Conservation (phyloP, 2,113 vertebrate genomes). For the Galemys pyrenaicus region DNA sequence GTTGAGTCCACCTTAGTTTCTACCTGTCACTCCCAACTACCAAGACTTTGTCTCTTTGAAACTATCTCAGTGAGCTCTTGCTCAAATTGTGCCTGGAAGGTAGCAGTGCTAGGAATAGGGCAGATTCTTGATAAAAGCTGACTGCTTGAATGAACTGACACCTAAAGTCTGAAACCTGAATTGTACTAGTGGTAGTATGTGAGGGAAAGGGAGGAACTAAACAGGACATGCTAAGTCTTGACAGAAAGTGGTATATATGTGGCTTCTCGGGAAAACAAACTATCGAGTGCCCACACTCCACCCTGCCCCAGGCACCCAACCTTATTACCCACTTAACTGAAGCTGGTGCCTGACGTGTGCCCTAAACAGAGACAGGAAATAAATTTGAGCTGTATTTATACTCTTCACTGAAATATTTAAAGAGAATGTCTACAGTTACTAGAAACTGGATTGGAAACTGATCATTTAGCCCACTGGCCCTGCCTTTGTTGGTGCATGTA, state of each 20-base stretch:
- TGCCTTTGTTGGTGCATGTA: not conserved
- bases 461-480: not conserved
- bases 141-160: not conserved
- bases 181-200: not conserved
- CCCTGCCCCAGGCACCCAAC: accelerated
- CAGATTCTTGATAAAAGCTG: not conserved
- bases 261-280: not conserved
- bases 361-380: not conserved
- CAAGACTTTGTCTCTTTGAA: not conserved
- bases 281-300: too few species aligned
- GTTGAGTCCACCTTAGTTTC: not conserved
- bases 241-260: too few species aligned
- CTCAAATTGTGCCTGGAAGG: not conserved
- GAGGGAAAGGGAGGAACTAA: not conserved
- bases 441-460: not conserved
- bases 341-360: not conserved
- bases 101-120: not conserved
- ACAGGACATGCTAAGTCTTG: not conserved
- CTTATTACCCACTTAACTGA: not conserved
- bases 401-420: not conserved
- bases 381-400: not conserved
- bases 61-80: not conserved
- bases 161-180: not conserved
- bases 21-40: not conserved
- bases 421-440: not conserved